phyloP scores from a whole-genome alignment of 2,797 vertebrate species.

The Garrulus glandarius region DNA sequence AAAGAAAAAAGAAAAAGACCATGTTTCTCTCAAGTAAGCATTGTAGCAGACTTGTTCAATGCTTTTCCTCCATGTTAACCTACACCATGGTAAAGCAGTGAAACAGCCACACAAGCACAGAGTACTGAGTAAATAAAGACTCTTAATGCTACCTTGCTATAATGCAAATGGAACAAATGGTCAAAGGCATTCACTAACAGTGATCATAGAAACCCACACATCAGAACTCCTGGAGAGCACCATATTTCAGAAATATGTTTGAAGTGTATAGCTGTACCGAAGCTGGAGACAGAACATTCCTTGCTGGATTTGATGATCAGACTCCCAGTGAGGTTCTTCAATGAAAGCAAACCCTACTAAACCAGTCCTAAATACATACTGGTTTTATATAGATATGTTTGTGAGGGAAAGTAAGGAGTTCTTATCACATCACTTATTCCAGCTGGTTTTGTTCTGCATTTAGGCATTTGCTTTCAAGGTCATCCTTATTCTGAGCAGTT shows the following conservation, averaged over 20 bases:
- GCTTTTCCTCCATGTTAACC: background rate
- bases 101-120: constrained; percentile 29
- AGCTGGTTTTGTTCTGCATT: constrained; percentile 35
- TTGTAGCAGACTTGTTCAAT: background rate
- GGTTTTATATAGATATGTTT: constrained; percentile 10
- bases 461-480: constrained; percentile 54
- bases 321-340: constrained; percentile 5
- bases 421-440: constrained; percentile 58
- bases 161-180: background rate
- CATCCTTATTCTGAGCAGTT: constrained; percentile 56
- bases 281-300: constrained; percentile 23
- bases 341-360: background rate
- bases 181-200: constrained; percentile 36
- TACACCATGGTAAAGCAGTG: constrained; percentile 3
- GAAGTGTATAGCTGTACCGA: background rate
- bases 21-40: background rate
- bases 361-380: constrained; percentile 38
- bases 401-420: background rate
- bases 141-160: background rate
- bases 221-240: constrained; percentile 60
- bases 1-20: background rate
- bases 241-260: constrained; percentile 50
- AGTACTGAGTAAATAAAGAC: background rate
- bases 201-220: background rate
- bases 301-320: background rate